phyloP scores from a whole-genome alignment of 2,888 invertebrate species.

The Amblyjoppa fuscipennis region DNA sequence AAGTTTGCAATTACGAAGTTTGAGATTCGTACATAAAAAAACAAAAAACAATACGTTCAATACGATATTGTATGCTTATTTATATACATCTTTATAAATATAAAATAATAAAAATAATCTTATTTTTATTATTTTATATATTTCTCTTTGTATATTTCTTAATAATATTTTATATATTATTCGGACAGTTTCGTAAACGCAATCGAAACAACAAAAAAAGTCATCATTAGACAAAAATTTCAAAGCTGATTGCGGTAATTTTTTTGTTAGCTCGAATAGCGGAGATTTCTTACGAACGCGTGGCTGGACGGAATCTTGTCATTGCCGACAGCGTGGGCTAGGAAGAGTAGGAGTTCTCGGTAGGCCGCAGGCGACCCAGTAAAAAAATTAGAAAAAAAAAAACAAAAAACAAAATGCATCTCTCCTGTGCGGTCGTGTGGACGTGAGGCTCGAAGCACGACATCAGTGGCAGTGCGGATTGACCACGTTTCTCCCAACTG shows the following conservation, averaged over 20 bases:
- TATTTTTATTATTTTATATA: background rate
- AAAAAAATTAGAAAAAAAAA: background rate
- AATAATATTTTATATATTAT: background rate
- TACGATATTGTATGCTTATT: too few species aligned
- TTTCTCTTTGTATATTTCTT: too few species aligned
- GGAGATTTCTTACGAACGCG: background rate
- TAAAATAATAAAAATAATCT: too few species aligned
- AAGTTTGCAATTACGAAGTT: too few species aligned
- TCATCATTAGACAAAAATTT: background rate
- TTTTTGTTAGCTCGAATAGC: background rate
- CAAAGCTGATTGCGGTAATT: background rate
- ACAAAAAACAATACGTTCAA: too few species aligned
- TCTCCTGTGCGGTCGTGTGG: constrained; percentile 30
- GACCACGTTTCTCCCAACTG: constrained; percentile 56
- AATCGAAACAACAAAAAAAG: background rate
- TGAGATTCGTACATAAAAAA: too few species aligned
- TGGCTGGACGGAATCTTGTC: background rate
- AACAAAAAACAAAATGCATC: constrained; percentile 1
- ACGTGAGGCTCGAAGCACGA: constrained; percentile 17
- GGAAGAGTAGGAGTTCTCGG: background rate
- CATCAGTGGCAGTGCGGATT: constrained; percentile 40
- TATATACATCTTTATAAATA: too few species aligned
- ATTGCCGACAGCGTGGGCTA: background rate
- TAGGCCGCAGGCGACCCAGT: background rate
- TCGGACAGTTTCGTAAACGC: background rate